phyloP scores from a whole-genome alignment of 1,140 invertebrate genomes.

The Drosophila bocqueti region DNA sequence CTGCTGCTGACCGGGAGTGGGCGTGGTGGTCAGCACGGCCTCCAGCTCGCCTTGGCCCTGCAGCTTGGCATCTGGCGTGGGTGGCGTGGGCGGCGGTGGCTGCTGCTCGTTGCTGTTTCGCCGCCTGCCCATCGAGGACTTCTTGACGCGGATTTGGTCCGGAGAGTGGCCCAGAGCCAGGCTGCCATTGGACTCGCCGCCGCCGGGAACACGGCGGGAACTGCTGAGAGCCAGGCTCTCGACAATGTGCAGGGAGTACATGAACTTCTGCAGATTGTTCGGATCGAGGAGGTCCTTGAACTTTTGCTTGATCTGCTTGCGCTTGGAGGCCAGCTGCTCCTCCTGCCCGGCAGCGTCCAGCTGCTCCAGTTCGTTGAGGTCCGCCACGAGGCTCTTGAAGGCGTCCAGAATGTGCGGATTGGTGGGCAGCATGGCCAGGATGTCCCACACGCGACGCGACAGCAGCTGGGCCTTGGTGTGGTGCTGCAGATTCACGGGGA shows the following conservation, averaged over 20 bases:
- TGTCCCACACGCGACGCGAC: constrained; percentile 96
- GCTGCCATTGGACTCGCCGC: constrained; percentile 63
- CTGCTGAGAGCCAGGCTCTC: constrained; percentile 87
- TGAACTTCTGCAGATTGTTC: constrained; percentile 95
- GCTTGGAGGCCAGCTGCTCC: constrained; percentile 65
- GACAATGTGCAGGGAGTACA: constrained; percentile 97
- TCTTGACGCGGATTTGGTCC: constrained; percentile 65
- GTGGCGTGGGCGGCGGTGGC: neutral
- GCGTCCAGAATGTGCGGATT: constrained; percentile 93
- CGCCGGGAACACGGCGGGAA: constrained; percentile 7
- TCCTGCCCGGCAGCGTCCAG: constrained; percentile 51
- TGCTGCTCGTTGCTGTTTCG: constrained; percentile 71
- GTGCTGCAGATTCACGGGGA: constrained; percentile 88
- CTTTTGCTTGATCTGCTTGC: constrained; percentile 85
- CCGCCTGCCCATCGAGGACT: constrained; percentile 40
- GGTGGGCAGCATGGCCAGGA: constrained; percentile 95
- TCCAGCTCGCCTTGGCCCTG: constrained; percentile 50
- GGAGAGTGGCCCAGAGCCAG: constrained; percentile 28
- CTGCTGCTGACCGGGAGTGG: constrained; percentile 32
- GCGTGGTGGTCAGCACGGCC: constrained; percentile 39
- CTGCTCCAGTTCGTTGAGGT: constrained; percentile 66
- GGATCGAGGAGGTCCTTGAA: constrained; percentile 93
- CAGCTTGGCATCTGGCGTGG: constrained; percentile 45
- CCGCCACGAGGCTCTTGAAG: constrained; percentile 90
- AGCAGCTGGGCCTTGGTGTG: constrained; percentile 96